Evolutionary conservation across 2,113 vertebrate genomes (phyloP), one percentile per base, ranked within the genome.

Genomic region (Takifugu flavidus): DNA sequence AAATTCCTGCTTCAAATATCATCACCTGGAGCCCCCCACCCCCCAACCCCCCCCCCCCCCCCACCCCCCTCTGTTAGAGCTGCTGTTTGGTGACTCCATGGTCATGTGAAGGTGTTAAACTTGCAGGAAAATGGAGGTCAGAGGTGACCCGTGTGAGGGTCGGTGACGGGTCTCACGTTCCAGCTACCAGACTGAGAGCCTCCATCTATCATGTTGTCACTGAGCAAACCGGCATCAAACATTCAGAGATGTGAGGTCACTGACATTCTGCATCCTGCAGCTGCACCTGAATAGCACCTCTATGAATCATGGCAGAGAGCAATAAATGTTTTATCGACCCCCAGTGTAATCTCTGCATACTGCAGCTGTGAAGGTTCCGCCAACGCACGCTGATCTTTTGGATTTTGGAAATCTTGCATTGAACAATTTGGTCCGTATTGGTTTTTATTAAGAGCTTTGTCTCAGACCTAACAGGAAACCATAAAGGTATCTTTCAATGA

Each of bases 181-280:
- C 28, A 5, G 34, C 45, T 25, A 55, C 45, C 11, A 65, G 5
- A 49, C 28, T 3, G 2, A 29, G 28, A 29, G 15, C 58, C 29
- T 62, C 31, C 67, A 57, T 67, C 25, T 14, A 26, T 79, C 67
- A 61, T 2, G 1, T 1, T 46, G 59, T 45, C 66, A 59, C 28
- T 0, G 12, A 0, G 29, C 53, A 47, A 49, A 47, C 25, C 47
- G 60, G 69, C 60, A 53, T 45, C 31, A 45, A 49, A 61, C 54
- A 8, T 49, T 56, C 43, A 49, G 27, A 27, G 52, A 26, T 4
- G 55, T 5, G 6, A 65, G 65, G 61, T 61, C 43, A 57, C 11
- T 1, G 25, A 7, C 43, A 46, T 39, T 29, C 31, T 44, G 62
- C 5, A 25, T 25, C 45, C 44, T 26, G 10, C 6, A 3, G 46